These are phyloP conservation scores for Onychomys arenicola DNA, from an alignment of 2,797 vertebrate species.

Conservation along the genomic window DNA sequence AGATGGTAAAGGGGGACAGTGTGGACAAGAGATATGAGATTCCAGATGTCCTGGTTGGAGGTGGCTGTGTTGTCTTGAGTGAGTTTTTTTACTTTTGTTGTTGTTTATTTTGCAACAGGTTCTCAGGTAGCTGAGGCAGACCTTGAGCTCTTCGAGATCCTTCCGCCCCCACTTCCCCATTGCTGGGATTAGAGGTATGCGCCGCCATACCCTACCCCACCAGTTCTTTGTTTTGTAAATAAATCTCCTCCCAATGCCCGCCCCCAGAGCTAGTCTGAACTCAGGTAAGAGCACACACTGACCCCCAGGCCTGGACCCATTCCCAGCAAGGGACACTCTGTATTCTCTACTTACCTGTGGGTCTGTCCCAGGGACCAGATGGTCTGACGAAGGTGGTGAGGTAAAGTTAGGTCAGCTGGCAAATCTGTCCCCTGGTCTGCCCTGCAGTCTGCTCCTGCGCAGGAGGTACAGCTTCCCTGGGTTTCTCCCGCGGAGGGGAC, in stretches of 20 bases:
- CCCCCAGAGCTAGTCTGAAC: background rate
- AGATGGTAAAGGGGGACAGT: background rate
- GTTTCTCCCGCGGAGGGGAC: background rate
- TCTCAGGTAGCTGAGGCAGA: background rate
- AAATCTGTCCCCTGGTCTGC: background rate
- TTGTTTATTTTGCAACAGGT: background rate
- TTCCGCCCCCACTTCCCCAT: background rate
- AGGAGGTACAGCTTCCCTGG: background rate
- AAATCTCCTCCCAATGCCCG: background rate
- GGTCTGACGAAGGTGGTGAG: background rate
- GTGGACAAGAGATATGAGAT: background rate
- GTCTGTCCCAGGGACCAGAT: too few species aligned
- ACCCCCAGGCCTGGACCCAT: too few species aligned
- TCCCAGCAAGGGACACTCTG: background rate
- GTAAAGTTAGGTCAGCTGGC: background rate
- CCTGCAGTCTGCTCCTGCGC: background rate
- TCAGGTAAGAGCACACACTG: background rate
- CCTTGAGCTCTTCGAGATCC: background rate
- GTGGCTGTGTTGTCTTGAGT: background rate
- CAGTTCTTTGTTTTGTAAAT: background rate
- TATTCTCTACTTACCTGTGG: background rate
- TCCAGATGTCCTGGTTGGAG: background rate
- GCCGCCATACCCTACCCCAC: background rate
- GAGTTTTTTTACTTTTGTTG: background rate
- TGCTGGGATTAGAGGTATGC: background rate